A percentile compares a stretch with the other conserved stretches of the same genome.
phyloP scores from a whole-genome alignment of 1,140 invertebrate genomes.

The Drosophila sechellia region DNA sequence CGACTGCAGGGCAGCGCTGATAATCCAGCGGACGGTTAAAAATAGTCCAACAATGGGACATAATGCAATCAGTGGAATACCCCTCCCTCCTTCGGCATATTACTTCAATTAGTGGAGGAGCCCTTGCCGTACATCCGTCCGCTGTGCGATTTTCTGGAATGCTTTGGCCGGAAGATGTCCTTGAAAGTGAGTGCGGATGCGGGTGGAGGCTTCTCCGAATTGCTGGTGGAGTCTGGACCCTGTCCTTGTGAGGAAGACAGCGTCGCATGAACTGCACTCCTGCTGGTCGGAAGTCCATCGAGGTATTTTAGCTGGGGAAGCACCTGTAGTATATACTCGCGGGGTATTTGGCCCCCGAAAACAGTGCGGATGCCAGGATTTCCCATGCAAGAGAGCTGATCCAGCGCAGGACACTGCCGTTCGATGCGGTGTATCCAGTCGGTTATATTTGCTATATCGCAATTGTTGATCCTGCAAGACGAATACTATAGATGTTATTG shows the following conservation, averaged over 20 bases:
- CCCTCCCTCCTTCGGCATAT: conserved; percentile 1
- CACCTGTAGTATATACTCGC: conserved; percentile 65
- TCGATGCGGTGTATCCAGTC: conserved; percentile 79
- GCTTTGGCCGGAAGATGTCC: conserved; percentile 66
- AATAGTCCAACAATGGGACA: conserved; percentile 55
- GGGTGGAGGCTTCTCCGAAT: conserved; percentile 51
- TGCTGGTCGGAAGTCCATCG: conserved; percentile 48
- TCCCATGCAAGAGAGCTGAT: conserved; percentile 79
- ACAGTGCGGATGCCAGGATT: conserved; percentile 67
- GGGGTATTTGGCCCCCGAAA: conserved; percentile 40
- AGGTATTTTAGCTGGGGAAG: conserved; percentile 67
- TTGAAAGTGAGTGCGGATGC: conserved; percentile 62
- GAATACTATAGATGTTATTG: background rate
- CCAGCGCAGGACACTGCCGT: conserved; percentile 65
- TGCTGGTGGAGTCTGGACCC: conserved; percentile 59
- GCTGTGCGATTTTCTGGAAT: conserved; percentile 35
- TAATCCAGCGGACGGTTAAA: conserved; percentile 56
- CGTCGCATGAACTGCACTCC: conserved; percentile 8
- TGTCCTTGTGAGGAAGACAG: conserved; percentile 53
- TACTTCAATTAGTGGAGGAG: conserved; percentile 69
- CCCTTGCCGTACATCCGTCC: conserved; percentile 47
- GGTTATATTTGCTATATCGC: conserved; percentile 72
- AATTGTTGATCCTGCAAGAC: conserved; percentile 75
- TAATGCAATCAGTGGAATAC: conserved; percentile 32
- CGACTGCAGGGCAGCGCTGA: conserved; percentile 59